These are phyloP conservation scores for Coelinius sp. DNA, from an alignment of 2,888 invertebrate genomes.

Conservation along the genomic window DNA sequence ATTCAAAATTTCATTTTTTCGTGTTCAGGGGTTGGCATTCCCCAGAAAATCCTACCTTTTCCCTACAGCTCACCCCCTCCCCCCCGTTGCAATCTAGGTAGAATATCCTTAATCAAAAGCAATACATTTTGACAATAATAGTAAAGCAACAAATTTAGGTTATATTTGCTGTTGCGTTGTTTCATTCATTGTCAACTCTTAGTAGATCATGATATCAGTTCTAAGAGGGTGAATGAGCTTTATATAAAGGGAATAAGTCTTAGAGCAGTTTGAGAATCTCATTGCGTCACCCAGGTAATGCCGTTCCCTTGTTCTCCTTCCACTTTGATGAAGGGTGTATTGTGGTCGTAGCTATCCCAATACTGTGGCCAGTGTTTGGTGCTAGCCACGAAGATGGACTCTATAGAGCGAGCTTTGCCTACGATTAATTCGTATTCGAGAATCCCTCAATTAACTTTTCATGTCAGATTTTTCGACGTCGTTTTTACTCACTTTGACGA, in stretches of 20 bases:
- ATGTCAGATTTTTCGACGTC: too few relatives aligned
- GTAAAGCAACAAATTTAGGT: neutral
- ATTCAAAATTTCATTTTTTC: too few relatives aligned
- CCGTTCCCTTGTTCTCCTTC: conserved; percentile 69
- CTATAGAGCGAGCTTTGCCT: neutral
- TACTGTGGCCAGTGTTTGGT: conserved; percentile 34
- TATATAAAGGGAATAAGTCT: conserved; percentile 12
- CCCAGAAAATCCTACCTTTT: too few relatives aligned
- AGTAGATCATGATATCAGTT: conserved; percentile 1
- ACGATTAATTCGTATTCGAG: neutral
- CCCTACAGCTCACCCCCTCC: too few relatives aligned
- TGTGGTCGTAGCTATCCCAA: conserved; percentile 59
- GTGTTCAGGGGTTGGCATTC: too few relatives aligned
- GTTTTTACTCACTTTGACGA: too few relatives aligned
- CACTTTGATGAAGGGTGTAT: conserved; percentile 66
- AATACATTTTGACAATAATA: neutral
- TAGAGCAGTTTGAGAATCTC: conserved; percentile 50
- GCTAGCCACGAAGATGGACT: conserved; percentile 6
- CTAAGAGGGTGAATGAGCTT: neutral
- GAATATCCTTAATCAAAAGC: too few relatives aligned
- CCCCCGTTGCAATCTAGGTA: too few relatives aligned
- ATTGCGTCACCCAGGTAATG: conserved; percentile 62
- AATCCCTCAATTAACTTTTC: neutral
- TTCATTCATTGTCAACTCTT: neutral
- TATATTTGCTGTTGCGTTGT: conserved; percentile 14